Percentiles rank a stretch among this genome's conserved stretches.
Conservation (phyloP, 2,113 vertebrate species). For the Psophia crepitans region DNA sequence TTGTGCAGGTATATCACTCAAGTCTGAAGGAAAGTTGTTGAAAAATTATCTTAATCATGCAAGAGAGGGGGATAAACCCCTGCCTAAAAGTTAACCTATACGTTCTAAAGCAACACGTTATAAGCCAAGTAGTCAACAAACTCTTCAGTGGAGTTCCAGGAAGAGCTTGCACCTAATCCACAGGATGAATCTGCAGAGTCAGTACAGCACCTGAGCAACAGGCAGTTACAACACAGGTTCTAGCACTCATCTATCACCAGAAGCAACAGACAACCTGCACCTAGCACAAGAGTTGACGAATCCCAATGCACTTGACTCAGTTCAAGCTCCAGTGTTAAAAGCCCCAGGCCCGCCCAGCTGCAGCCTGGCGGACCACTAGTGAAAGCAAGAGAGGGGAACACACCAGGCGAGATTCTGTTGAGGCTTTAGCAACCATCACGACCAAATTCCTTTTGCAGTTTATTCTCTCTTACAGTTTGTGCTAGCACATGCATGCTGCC, state of each 20-base stretch:
- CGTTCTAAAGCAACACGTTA: not conserved
- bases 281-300: not conserved
- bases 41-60: not conserved
- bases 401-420: accelerated
- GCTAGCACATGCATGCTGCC: not conserved
- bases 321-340: not conserved
- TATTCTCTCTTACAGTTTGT: not conserved
- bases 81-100: not conserved
- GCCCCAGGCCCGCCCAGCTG: not conserved
- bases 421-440: not conserved
- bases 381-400: not conserved
- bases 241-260: accelerated
- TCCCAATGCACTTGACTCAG: not conserved
- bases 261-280: not conserved
- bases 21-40: not conserved
- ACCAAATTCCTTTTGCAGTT: not conserved
- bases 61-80: not conserved
- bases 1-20: not conserved
- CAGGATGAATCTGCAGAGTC: not conserved
- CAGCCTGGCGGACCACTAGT: not conserved
- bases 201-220: not conserved
- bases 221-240: not conserved
- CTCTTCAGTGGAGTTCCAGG: not conserved
- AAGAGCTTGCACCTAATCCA: not conserved
- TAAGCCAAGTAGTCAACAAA: not conserved